Conservation (phyloP, 2,797 vertebrate species). For the Danionella dracula region DNA sequence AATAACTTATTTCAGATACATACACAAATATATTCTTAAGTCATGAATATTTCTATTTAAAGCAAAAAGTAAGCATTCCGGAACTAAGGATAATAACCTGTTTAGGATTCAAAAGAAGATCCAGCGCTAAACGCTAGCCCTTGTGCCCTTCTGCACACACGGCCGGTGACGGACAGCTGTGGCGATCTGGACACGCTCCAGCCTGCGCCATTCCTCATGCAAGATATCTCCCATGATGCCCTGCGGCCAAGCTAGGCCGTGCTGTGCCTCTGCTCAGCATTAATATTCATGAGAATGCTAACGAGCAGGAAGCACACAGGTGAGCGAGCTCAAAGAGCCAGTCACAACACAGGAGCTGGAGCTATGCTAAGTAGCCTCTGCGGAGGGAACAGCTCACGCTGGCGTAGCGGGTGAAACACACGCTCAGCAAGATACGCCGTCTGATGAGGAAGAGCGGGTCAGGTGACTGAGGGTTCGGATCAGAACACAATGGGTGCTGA, state of each 20-base stretch:
- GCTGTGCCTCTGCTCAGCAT: conserved; percentile 69
- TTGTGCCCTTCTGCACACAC: conserved; percentile 25
- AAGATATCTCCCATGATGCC: conserved; percentile 83
- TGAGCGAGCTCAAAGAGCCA: conserved; percentile 55
- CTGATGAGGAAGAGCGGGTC: not conserved
- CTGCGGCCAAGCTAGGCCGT: conserved; percentile 76
- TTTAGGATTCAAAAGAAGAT: conserved; percentile 2
- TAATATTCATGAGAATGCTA: conserved; percentile 73
- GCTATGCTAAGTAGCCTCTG: conserved; percentile 40
- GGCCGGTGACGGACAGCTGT: conserved; percentile 44
- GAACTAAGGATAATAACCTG: no score
- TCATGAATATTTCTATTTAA: no score
- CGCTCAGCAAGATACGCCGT: not conserved
- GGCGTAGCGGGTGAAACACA: not conserved
- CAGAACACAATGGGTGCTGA: not conserved
- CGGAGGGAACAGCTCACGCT: not conserved
- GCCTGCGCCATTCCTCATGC: conserved; percentile 71
- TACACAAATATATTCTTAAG: no score
- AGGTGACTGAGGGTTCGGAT: not conserved
- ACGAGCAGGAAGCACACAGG: conserved; percentile 69
- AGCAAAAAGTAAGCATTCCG: no score
- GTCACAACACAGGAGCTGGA: conserved; percentile 39
- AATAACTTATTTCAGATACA: no score
- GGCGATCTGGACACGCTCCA: conserved; percentile 51
- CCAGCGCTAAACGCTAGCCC: conserved; percentile 32